These are phyloP conservation scores for Hypotaenidia okinawae DNA, from an alignment of 2,797 vertebrate genomes.

Conservation along the genomic window DNA sequence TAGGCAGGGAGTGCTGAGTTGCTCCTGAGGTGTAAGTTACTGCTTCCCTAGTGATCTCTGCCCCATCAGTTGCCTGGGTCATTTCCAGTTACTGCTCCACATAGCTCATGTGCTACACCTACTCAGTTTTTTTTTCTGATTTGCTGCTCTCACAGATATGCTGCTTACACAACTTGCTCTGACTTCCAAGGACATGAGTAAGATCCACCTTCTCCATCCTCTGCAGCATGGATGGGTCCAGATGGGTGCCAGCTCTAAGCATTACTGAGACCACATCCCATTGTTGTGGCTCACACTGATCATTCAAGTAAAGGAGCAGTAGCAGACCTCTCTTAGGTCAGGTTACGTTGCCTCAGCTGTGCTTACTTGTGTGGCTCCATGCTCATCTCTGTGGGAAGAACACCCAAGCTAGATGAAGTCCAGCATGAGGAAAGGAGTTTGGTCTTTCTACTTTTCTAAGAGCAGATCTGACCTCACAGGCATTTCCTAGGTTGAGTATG, in stretches of 20 bases:
- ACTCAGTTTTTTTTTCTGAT: not conserved
- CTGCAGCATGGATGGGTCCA: rapidly evolving
- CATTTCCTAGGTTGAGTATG: not conserved
- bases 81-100: not conserved
- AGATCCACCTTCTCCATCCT: not conserved
- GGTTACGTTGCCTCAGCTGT: not conserved
- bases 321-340: not conserved
- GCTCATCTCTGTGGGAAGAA: not conserved
- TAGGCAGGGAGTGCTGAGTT: not conserved
- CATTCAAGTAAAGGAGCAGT: not conserved
- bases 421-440: not conserved
- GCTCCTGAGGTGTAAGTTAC: not conserved
- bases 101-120: not conserved
- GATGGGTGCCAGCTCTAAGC: not conserved
- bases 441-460: not conserved
- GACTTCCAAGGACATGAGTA: not conserved
- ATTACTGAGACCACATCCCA: rapidly evolving
- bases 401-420: not conserved
- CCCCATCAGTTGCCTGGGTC: rapidly evolving
- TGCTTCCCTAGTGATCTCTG: not conserved
- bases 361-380: not conserved
- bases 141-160: not conserved
- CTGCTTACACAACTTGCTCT: not conserved
- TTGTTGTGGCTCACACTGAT: not conserved
- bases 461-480: not conserved